A percentile compares a stretch with the other conserved stretches of the same genome.
Evolutionary conservation across 2,797 vertebrate genomes (phyloP).

Genomic region (Danio kyathit): DNA sequence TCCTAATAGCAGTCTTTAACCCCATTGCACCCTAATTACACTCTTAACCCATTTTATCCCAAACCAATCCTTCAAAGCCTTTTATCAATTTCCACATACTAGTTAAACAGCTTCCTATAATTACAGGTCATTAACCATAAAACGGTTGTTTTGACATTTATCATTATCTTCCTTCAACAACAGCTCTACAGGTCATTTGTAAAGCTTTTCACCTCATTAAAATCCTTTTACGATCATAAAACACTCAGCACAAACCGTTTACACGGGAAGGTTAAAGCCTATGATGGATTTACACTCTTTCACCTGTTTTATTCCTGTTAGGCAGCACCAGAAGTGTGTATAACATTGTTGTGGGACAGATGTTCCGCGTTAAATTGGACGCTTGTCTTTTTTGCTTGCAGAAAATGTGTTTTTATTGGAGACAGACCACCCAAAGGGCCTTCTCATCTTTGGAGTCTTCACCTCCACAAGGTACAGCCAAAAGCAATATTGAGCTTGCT

Average conservation of each 20-base stretch:
- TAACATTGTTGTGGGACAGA: constrained; percentile 15
- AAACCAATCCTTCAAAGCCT: neutral
- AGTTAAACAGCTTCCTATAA: constrained; percentile 10
- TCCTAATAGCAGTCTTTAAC: neutral
- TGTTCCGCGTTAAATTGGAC: constrained; percentile 1
- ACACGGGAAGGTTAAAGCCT: neutral
- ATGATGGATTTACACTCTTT: constrained; percentile 19
- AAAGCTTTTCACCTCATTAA: constrained; percentile 40
- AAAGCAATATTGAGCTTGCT: neutral
- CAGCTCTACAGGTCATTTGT: neutral
- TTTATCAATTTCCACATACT: neutral
- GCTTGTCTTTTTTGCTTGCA: constrained; percentile 68
- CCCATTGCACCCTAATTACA: neutral
- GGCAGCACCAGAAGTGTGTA: neutral
- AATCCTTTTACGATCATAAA: constrained; percentile 29
- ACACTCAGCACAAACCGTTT: constrained; percentile 22
- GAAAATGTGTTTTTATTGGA: constrained; percentile 97
- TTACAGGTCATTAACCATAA: neutral
- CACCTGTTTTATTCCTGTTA: constrained; percentile 26
- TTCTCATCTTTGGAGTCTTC: constrained; percentile 94
- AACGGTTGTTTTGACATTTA: constrained; percentile 13
- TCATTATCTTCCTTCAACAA: neutral
- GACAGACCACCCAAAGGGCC: constrained; percentile 91
- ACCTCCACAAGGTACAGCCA: constrained; percentile 93
- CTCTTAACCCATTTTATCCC: neutral